A percentile compares a stretch with the other conserved stretches of the same genome.
Conservation (phyloP, 2,888 invertebrate species). For the Lasioglossum figueresi region DNA sequence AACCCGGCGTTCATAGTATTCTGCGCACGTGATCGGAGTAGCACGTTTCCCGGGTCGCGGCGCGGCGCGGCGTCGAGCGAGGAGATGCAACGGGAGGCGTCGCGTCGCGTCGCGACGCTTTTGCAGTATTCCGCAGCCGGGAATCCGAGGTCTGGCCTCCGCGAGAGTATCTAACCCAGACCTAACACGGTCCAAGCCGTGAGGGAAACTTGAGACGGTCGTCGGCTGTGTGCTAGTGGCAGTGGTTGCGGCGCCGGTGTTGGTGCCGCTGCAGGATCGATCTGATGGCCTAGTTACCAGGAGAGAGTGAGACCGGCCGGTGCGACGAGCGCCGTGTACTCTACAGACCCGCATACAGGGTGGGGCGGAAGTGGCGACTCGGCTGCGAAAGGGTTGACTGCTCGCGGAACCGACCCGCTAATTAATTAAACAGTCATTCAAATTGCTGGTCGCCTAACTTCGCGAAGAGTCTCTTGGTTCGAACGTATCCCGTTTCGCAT, state of each 20-base stretch:
- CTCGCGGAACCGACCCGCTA: not conserved
- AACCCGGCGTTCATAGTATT: not conserved
- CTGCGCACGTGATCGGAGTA: conserved; percentile 16
- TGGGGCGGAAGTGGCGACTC: conserved; percentile 28
- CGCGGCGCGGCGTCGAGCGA: not conserved
- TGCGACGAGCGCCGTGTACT: conserved; percentile 37
- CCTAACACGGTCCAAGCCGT: conserved; percentile 58
- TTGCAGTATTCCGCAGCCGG: conserved; percentile 25
- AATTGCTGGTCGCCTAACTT: too few species aligned
- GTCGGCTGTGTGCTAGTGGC: conserved; percentile 74
- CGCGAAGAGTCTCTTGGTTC: not conserved
- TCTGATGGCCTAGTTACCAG: conserved; percentile 81
- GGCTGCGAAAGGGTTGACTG: not conserved
- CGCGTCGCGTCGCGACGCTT: not conserved
- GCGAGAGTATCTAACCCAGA: conserved; percentile 58
- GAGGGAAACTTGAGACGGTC: conserved; percentile 70
- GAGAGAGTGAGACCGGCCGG: conserved; percentile 61
- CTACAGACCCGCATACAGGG: conserved; percentile 49
- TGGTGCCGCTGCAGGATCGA: conserved; percentile 75
- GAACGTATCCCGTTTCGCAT: not conserved
- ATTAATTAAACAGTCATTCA: conserved; percentile 14
- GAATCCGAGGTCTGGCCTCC: conserved; percentile 52
- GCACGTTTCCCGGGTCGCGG: conserved; percentile 18
- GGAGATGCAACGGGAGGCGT: not conserved
- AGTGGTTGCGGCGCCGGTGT: conserved; percentile 55